A percentile compares a stretch with the other conserved stretches of the same genome.
Conservation (phyloP, 2,797 vertebrate species). For the Ambastaia sidthimunki region DNA sequence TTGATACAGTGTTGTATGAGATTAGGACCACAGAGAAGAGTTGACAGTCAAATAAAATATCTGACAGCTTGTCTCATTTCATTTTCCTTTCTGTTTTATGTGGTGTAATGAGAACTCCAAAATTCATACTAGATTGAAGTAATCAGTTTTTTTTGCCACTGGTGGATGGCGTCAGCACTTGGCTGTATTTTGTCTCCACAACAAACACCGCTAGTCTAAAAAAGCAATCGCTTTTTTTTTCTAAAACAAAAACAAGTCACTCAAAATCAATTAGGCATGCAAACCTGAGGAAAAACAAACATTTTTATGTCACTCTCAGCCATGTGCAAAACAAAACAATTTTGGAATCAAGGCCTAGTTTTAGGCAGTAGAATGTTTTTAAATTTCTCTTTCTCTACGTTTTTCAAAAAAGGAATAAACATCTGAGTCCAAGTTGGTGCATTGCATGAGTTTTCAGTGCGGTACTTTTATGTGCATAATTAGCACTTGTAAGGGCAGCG, state of each 20-base stretch:
- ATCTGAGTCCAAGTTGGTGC: neutral
- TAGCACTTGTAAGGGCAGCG: conserved; percentile 52
- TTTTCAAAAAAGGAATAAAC: no score
- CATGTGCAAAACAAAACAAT: neutral
- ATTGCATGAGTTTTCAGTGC: conserved; percentile 9
- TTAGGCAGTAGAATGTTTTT: neutral
- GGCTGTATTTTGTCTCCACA: neutral
- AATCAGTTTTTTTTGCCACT: conserved; percentile 65
- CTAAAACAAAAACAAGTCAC: conserved; percentile 60
- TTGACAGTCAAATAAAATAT: conserved; percentile 75
- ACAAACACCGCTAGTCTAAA: neutral
- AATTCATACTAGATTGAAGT: conserved; percentile 65
- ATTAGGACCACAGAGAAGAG: conserved; percentile 67
- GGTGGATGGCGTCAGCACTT: conserved; percentile 67
- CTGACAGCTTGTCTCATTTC: conserved; percentile 67
- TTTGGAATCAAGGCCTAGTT: neutral
- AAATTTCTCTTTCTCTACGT: no score
- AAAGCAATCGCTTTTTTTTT: conserved; percentile 31
- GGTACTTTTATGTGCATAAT: conserved; percentile 59
- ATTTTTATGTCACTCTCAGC: neutral
- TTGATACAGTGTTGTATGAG: conserved; percentile 63
- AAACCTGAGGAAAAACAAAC: conserved; percentile 38
- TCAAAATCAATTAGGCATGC: conserved; percentile 58
- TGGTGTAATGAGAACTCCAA: conserved; percentile 62
- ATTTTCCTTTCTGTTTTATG: conserved; percentile 65